These are phyloP conservation scores for Cylas formicarius DNA, from an alignment of 1,140 invertebrate species.

Conservation along the genomic window DNA sequence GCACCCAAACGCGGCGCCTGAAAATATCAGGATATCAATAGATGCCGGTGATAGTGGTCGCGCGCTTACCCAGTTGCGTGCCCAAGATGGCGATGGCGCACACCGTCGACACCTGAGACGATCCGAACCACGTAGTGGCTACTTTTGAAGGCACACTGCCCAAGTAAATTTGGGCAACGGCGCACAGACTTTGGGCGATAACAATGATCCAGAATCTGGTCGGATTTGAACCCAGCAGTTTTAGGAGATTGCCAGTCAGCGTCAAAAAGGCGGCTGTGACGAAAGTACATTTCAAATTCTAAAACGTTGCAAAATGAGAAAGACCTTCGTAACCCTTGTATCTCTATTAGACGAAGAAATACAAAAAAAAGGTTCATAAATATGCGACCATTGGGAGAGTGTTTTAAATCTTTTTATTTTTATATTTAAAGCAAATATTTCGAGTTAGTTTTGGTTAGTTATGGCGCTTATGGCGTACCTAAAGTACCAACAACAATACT, in stretches of 20 bases:
- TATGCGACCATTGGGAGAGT: no score
- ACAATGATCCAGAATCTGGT: slow-evolving; percentile 58
- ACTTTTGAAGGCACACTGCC: slow-evolving; percentile 64
- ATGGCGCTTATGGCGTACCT: no score
- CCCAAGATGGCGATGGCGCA: slow-evolving; percentile 71
- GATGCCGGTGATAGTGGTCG: background rate
- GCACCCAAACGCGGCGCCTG: slow-evolving; percentile 39
- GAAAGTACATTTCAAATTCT: slow-evolving; percentile 39
- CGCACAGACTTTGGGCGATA: slow-evolving; percentile 61
- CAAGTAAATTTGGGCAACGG: slow-evolving; percentile 59
- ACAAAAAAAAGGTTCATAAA: no score
- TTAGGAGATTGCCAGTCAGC: slow-evolving; percentile 46
- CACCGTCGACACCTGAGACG: slow-evolving; percentile 61
- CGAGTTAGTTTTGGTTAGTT: no score
- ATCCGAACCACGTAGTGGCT: slow-evolving; percentile 53
- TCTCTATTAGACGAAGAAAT: no score
- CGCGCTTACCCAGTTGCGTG: slow-evolving; percentile 54
- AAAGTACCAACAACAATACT: no score
- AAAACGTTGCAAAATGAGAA: no score
- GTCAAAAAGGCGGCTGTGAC: slow-evolving; percentile 53
- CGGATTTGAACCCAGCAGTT: slow-evolving; percentile 52
- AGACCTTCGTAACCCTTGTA: no score
- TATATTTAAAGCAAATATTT: no score
- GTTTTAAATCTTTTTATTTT: no score
- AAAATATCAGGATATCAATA: slow-evolving; percentile 6